Conservation (phyloP, 2,888 invertebrate species). For the Lasiommata megera region DNA sequence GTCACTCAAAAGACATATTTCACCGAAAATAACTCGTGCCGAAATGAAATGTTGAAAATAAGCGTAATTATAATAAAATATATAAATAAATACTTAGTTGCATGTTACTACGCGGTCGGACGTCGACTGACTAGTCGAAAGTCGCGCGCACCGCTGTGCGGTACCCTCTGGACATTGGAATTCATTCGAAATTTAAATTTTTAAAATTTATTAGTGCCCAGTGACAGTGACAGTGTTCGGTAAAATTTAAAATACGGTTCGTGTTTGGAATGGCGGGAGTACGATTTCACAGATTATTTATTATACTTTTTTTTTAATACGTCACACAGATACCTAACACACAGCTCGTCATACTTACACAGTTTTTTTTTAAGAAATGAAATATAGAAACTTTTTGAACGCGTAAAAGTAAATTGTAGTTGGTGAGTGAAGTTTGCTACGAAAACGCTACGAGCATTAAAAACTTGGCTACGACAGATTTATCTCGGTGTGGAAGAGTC, state of each 20-base stretch:
- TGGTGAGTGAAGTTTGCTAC: slow-evolving; percentile 38
- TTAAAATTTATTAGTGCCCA: slow-evolving; percentile 46
- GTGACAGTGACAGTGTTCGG: slow-evolving; percentile 60
- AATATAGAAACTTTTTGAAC: background rate
- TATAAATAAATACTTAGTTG: slow-evolving; percentile 57
- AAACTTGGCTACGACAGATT: slow-evolving; percentile 16
- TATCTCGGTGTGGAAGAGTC: background rate
- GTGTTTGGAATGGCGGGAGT: slow-evolving; percentile 68
- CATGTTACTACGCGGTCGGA: slow-evolving; percentile 42
- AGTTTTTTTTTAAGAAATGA: background rate
- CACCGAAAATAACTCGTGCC: slow-evolving; percentile 49
- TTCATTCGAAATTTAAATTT: slow-evolving; percentile 43
- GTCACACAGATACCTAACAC: slow-evolving; percentile 35
- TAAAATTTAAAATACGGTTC: slow-evolving; percentile 62
- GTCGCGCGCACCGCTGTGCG: slow-evolving; percentile 56
- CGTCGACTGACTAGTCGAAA: slow-evolving; percentile 52
- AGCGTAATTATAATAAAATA: slow-evolving; percentile 67
- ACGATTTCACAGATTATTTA: slow-evolving; percentile 52
- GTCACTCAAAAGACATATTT: slow-evolving; percentile 32
- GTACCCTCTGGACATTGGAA: slow-evolving; percentile 50
- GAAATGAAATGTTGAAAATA: slow-evolving; percentile 53
- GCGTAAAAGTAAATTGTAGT: slow-evolving; percentile 24
- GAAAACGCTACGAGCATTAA: slow-evolving; percentile 30
- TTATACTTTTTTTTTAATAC: slow-evolving; percentile 19
- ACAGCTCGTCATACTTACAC: background rate